phyloP scores from a whole-genome alignment of 1,140 invertebrate genomes.

The Brachionus asplanchnoidis region DNA sequence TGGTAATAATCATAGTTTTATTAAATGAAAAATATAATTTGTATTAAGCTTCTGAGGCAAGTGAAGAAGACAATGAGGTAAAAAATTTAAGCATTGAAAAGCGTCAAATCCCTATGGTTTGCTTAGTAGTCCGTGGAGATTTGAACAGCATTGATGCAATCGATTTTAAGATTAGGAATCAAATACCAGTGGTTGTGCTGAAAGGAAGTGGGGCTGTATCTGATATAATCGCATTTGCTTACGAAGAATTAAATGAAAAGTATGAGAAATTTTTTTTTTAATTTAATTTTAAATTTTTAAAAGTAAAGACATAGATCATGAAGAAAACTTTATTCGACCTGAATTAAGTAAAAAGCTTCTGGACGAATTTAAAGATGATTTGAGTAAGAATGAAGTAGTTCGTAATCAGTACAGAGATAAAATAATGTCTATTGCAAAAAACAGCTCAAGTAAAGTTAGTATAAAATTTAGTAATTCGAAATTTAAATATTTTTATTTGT shows the following conservation, averaged over 20 bases:
- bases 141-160: slow-evolving; percentile 53
- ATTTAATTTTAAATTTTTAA: neutral
- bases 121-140: slow-evolving; percentile 56
- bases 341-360: slow-evolving; percentile 54
- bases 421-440: slow-evolving; percentile 51
- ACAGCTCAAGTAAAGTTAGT: slow-evolving; percentile 46
- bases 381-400: slow-evolving; percentile 47
- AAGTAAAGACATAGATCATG: slow-evolving; percentile 48
- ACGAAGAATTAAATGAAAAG: slow-evolving; percentile 54
- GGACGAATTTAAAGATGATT: slow-evolving; percentile 44
- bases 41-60: neutral
- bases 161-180: slow-evolving; percentile 52
- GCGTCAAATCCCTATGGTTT: slow-evolving; percentile 53
- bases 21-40: neutral
- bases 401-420: slow-evolving; percentile 52
- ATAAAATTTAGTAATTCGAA: neutral
- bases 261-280: neutral
- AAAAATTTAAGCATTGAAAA: neutral
- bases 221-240: slow-evolving; percentile 55
- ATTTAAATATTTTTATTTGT: neutral
- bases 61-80: slow-evolving; percentile 19
- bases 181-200: slow-evolving; percentile 56
- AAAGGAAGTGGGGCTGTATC: slow-evolving; percentile 56
- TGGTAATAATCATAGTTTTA: neutral
- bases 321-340: slow-evolving; percentile 55